Evolutionary conservation across 2,888 invertebrate genomes (phyloP).

Genomic region (Chrysopilus asiliformis): DNA sequence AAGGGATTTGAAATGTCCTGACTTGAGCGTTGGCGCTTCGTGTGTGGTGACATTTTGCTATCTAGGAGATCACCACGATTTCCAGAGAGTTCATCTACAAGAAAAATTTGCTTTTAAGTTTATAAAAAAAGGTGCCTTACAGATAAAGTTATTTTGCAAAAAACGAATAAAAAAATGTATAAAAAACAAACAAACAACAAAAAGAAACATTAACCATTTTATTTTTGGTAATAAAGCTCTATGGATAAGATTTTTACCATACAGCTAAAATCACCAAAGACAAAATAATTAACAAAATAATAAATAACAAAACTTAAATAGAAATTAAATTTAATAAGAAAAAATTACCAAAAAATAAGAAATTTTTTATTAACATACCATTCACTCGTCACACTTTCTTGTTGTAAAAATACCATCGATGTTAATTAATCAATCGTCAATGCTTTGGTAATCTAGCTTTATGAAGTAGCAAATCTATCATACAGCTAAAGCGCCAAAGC

Average conservation of each 20-base stretch:
- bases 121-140: too few relatives aligned
- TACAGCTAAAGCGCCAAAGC: conserved; percentile 86
- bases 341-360: too few relatives aligned
- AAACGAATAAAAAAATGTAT: conserved; percentile 5
- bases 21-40: conserved; percentile 32
- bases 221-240: conserved; percentile 64
- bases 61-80: too few relatives aligned
- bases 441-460: conserved; percentile 95
- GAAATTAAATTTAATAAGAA: too few relatives aligned
- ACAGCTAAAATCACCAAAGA: conserved; percentile 67
- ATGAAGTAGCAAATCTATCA: conserved; percentile 63
- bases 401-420: too few relatives aligned
- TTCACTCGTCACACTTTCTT: too few relatives aligned
- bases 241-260: conserved; percentile 42
- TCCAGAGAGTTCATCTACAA: too few relatives aligned
- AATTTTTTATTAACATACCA: too few relatives aligned
- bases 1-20: conserved; percentile 23
- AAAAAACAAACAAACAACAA: conserved; percentile 12
- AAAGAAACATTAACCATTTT: conserved; percentile 36
- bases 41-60: conserved; percentile 31
- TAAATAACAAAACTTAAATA: conserved; percentile 14
- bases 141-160: conserved; percentile 1
- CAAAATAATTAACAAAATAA: conserved; percentile 37
- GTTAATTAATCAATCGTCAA: conserved; percentile 34
- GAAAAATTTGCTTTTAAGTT: too few relatives aligned